Base-by-base conservation (phyloP, 2,888 invertebrate genomes). In the Hyposoter dolosus region DNA sequence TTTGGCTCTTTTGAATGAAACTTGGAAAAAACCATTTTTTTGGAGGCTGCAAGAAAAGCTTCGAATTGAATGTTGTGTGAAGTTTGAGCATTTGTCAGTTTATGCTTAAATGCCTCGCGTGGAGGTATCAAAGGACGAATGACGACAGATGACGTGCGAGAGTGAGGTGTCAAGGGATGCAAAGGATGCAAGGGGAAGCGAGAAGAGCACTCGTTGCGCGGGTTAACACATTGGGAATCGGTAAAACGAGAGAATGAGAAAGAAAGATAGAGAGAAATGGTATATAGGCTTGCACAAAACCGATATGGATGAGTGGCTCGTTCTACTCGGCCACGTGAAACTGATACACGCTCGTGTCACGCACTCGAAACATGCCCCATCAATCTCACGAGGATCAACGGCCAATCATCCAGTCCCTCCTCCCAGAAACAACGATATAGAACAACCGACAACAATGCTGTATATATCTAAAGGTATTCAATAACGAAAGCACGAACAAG, bases 381-480 rank as follows among this genome's bases (percentile, higher is more conserved):
- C 83, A 86, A 86, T 83, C 83, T 83, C 81, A 86, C 86, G 86
- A 86, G 86, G 86, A 83, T 86, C 86, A 83, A 86, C 81, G 83
- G 81, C 83, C 81, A 83, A 86, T 86, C 83, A 81, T 83, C 78
- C 83, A 28, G 68, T 60, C 76, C 75, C 72, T 43, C 63, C 80
- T 28, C 40, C 43, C 50, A 69, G 12, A 56, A 76, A 40, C 4
- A 28, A 3, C 40, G 60, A 74, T 81, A 81, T 43, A 40, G 45
- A 68, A 63, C 43, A 32, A 17, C 50, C 17, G 5, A 23, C 74
- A 53, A 66, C 53, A 63, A 50, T 63, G 4, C 53, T 69, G 10
- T 47, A 43, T 23, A 50, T 53, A 56, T 71, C 50, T 71, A 32
- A 28, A 12, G 28, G 15, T 60, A 35, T 45, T 71, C 71, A 71